phyloP scores from a whole-genome alignment of 1,140 invertebrate species.

The Akabosia matsudoensis region DNA sequence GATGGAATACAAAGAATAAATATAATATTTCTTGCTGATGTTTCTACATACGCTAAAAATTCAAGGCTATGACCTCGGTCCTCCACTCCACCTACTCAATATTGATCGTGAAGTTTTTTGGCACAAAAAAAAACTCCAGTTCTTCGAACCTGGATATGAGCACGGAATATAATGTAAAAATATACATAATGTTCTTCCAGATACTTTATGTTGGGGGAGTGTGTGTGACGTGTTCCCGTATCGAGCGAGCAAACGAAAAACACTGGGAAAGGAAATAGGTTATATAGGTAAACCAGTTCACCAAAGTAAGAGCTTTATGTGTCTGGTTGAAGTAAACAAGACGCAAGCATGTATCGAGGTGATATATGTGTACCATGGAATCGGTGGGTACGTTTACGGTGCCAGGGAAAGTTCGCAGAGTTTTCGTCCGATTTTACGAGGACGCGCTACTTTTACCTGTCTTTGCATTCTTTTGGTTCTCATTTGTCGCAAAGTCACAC shows the following conservation, averaged over 20 bases:
- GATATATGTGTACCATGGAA: no score
- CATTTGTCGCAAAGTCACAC: no score
- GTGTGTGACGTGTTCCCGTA: constrained; percentile 8
- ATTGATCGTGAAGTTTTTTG: constrained; percentile 36
- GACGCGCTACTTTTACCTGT: no score
- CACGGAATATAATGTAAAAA: background rate
- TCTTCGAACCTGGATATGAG: constrained; percentile 38
- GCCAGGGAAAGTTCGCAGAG: no score
- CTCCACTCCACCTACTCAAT: constrained; percentile 45
- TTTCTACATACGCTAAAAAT: constrained; percentile 16
- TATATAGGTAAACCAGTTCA: no score
- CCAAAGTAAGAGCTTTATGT: no score
- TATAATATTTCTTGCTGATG: background rate
- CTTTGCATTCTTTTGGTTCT: no score
- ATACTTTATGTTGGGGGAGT: background rate
- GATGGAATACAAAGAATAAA: background rate
- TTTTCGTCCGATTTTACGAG: no score
- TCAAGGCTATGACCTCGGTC: constrained; percentile 45
- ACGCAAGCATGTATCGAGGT: no score
- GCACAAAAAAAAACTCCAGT: constrained; percentile 23
- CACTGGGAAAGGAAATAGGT: background rate
- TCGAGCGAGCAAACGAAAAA: background rate
- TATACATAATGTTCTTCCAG: no score
- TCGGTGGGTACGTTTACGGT: no score
- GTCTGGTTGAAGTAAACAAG: no score